Conservation (phyloP, 2,888 invertebrate species). For the Sclerodermus sp. region DNA sequence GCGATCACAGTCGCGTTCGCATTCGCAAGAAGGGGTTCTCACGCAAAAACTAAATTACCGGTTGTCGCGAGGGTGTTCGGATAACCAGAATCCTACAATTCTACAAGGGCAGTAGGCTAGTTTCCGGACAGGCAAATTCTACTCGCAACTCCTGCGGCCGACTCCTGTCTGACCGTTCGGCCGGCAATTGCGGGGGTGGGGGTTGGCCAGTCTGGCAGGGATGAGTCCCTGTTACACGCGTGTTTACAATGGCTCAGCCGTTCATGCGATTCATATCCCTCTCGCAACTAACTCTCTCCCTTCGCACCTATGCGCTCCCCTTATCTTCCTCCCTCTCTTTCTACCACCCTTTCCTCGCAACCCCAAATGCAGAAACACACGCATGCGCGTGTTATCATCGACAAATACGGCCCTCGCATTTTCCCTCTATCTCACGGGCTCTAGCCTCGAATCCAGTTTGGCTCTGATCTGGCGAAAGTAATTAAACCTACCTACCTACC, state of each 20-base stretch:
- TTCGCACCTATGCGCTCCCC: slow-evolving; percentile 5
- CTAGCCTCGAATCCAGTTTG: slow-evolving; percentile 27
- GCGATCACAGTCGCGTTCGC: background rate
- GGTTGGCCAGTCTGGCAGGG: slow-evolving; percentile 28
- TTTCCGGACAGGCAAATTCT: no score
- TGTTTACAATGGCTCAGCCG: slow-evolving; percentile 54
- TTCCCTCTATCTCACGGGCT: slow-evolving; percentile 10
- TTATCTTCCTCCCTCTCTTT: slow-evolving; percentile 10
- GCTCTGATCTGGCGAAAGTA: slow-evolving; percentile 53
- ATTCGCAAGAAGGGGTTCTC: background rate
- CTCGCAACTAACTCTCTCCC: slow-evolving; percentile 12
- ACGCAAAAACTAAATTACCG: no score
- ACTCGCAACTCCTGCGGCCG: slow-evolving; percentile 2
- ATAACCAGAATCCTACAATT: no score
- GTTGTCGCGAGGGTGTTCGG: no score
- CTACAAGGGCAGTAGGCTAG: no score
- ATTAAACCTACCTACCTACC: slow-evolving; percentile 53
- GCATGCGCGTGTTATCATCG: background rate
- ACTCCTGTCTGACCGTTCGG: slow-evolving; percentile 9
- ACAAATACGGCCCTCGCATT: slow-evolving; percentile 5
- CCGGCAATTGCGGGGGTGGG: slow-evolving; percentile 8
- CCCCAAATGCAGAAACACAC: background rate
- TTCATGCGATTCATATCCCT: slow-evolving; percentile 49
- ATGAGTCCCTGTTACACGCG: slow-evolving; percentile 51
- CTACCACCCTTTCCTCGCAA: slow-evolving; percentile 12